phyloP scores from a whole-genome alignment of 2,888 invertebrate species.

The Drosophila quasianomalipes region DNA sequence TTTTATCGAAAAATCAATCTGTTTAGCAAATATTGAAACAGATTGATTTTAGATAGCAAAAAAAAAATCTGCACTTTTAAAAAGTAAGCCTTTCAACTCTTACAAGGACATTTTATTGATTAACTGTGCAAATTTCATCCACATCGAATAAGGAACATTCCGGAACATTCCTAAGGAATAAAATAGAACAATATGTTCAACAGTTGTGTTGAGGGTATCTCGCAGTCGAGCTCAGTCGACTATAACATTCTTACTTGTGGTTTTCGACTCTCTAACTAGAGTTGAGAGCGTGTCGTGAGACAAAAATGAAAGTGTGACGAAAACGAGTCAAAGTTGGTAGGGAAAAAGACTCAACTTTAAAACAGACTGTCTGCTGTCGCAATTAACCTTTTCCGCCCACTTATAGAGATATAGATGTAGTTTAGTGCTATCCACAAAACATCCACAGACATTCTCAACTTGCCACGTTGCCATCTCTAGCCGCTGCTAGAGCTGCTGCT shows the following conservation, averaged over 20 bases:
- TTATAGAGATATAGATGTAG: too few relatives aligned
- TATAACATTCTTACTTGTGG: not conserved
- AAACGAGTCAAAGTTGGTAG: not conserved
- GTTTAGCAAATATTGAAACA: not conserved
- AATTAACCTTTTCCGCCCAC: not conserved
- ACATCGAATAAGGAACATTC: rapidly evolving
- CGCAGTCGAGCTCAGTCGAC: not conserved
- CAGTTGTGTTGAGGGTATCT: not conserved
- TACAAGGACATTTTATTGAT: not conserved
- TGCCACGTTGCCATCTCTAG: not conserved
- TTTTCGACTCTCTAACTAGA: not conserved
- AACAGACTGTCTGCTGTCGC: not conserved
- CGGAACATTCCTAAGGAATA: too few relatives aligned
- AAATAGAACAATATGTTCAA: rapidly evolving
- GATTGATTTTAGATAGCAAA: not conserved
- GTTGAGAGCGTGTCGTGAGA: not conserved
- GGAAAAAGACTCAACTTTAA: not conserved
- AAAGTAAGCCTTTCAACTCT: not conserved
- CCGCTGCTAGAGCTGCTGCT: not conserved
- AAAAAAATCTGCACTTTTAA: rapidly evolving
- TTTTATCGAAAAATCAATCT: rapidly evolving
- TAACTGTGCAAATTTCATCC: not conserved
- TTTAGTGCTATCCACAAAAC: not conserved
- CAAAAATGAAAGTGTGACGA: not conserved
- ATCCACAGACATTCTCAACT: not conserved